Evolutionary conservation across 2,113 vertebrate species (phyloP).

Genomic region (Channa maculata): DNA sequence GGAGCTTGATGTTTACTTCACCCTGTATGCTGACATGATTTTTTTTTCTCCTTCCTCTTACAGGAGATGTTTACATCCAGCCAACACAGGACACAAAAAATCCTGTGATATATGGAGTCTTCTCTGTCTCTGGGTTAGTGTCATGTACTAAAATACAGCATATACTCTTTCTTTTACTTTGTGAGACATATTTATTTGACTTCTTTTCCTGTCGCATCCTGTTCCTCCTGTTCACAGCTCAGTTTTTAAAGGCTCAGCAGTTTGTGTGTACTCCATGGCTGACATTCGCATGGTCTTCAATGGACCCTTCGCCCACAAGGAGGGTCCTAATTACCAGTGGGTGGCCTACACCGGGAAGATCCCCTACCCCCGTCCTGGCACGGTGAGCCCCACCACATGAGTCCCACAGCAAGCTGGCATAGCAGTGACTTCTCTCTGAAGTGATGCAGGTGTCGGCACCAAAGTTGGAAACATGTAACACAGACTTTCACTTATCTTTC

Average conservation of each 20-base stretch:
- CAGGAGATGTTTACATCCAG: constrained; percentile 97
- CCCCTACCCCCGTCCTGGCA: constrained; percentile 96
- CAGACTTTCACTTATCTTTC: constrained; percentile 24
- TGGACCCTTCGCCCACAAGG: constrained; percentile 97
- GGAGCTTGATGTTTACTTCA: constrained; percentile 37
- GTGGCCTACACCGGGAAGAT: constrained; percentile 98
- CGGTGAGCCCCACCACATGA: constrained; percentile 82
- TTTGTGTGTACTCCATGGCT: constrained; percentile 98
- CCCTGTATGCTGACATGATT: constrained; percentile 47
- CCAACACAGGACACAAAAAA: constrained; percentile 97
- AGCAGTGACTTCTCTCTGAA: constrained; percentile 27
- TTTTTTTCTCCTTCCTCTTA: constrained; percentile 66
- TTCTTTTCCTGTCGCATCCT: neutral
- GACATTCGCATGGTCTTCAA: constrained; percentile 99
- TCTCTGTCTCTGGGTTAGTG: constrained; percentile 94
- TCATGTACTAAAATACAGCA: neutral
- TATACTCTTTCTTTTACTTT: neutral
- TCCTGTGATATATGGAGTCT: constrained; percentile 95
- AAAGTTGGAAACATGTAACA: neutral
- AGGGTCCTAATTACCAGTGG: constrained; percentile 99
- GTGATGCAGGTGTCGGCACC: constrained; percentile 34
- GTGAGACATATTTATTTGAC: neutral
- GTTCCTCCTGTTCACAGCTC: constrained; percentile 81
- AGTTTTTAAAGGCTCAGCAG: constrained; percentile 96
- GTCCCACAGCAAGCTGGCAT: constrained; percentile 35